phyloP scores from a whole-genome alignment of 2,888 invertebrate genomes.

The Trissolcus brochymenae region DNA sequence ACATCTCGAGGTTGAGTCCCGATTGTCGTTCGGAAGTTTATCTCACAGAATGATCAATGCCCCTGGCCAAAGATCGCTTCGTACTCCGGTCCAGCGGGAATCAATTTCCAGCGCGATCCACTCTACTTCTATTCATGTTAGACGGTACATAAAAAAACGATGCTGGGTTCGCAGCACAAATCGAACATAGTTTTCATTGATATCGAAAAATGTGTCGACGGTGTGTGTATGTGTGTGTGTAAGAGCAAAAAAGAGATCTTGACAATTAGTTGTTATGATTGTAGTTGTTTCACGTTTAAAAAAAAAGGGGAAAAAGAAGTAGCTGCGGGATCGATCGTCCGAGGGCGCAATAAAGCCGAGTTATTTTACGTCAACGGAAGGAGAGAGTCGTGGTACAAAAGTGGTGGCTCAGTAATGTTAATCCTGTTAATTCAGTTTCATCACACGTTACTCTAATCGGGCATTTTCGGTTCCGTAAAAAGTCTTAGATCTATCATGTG shows the following conservation, averaged over 20 bases:
- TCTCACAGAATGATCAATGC: neutral
- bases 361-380: constrained; percentile 29
- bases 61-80: constrained; percentile 9
- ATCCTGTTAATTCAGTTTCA: constrained; percentile 20
- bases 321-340: constrained; percentile 29
- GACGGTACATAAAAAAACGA: constrained; percentile 10
- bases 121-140: constrained; percentile 4
- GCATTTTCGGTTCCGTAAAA: constrained; percentile 70
- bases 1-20: neutral
- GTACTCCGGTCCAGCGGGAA: neutral
- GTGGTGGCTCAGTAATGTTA: constrained; percentile 1
- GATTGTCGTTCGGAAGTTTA: neutral
- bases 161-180: constrained; percentile 2
- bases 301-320: constrained; percentile 5
- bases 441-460: constrained; percentile 64
- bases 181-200: neutral
- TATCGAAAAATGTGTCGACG: constrained; percentile 3
- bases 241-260: neutral
- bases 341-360: constrained; percentile 30
- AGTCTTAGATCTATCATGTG: constrained; percentile 72
- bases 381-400: constrained; percentile 20
- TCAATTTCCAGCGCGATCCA: neutral
- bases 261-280: too few species aligned
- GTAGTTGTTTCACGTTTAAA: constrained; percentile 1
- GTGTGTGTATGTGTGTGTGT: neutral